Base-by-base conservation (phyloP, 2,888 invertebrate species). In the Cerastis rubricosa region DNA sequence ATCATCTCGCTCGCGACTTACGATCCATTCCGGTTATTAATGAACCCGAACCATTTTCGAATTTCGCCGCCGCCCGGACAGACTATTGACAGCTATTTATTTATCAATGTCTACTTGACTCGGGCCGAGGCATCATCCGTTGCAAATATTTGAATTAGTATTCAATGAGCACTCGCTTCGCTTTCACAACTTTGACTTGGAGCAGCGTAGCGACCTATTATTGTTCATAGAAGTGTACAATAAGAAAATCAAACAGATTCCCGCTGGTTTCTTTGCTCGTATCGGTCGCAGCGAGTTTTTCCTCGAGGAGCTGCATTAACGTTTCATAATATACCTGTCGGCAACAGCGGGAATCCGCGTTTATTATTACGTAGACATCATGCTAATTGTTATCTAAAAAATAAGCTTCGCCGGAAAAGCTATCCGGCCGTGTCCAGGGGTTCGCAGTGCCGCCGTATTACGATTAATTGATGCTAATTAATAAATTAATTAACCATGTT, bases 401-500 rank as follows among this genome's bases (percentile, higher is more conserved):
- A 90, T 85, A 89, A 91, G 88, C 86, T 94, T 94, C 91, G 89
- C 88, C 85, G 93, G 94, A 96, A 96, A 94, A 95, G 89, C 91
- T 93, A 94, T 90, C 93, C 90, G 90, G 83, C 92, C 94, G 93
- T 91, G 91, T 91, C 94, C 92, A 89, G 88, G 89, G 90, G 90
- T 88, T 90, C 88, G 89, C 89, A 88, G 88, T 89, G 91, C 92
- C 91, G 90, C 90, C 85, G 91, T 92, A 93, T 92, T 93, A 93
- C 94, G 92, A 94, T 94, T 95, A 95, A 95, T 95, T 95, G 94
- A 95, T 95, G 95, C 92, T 95, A 95, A 96, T 95, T 95, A 95
- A 95, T 96, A 95, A 95, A 96, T 95, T 94, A 96, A 96, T 96
- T 95, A 95, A 92, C 93, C 94, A 95, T 95, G 94, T 94, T 94